phyloP scores from a whole-genome alignment of 2,113 vertebrate genomes.

The Vombatus ursinus region DNA sequence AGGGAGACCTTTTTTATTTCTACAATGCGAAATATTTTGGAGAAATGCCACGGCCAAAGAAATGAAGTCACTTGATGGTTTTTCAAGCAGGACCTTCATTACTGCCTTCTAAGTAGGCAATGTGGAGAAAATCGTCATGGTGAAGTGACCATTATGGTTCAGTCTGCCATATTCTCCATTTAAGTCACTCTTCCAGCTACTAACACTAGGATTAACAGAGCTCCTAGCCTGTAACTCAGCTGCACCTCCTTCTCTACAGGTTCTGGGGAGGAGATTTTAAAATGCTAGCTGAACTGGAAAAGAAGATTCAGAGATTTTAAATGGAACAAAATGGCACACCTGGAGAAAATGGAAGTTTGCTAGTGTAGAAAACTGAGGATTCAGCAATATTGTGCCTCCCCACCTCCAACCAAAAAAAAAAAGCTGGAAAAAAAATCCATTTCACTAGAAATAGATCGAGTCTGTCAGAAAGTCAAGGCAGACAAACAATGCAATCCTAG shows the following conservation, averaged over 20 bases:
- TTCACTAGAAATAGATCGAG: fast-evolving
- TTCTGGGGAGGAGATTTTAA: neutral
- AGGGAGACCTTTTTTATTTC: neutral
- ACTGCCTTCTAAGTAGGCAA: neutral
- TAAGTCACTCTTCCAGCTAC: neutral
- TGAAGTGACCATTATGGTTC: neutral
- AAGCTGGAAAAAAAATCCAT: neutral
- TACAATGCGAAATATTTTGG: fast-evolving
- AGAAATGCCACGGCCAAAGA: neutral
- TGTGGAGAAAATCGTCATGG: neutral
- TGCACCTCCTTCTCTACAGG: neutral
- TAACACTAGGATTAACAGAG: neutral
- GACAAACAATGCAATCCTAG: neutral
- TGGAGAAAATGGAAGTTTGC: fast-evolving
- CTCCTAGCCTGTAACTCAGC: neutral
- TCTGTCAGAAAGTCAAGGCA: fast-evolving
- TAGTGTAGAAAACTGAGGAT: fast-evolving
- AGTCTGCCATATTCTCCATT: neutral
- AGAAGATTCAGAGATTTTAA: neutral
- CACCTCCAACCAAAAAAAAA: neutral
- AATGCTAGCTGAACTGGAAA: neutral
- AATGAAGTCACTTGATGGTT: neutral
- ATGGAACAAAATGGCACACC: neutral
- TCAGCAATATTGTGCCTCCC: neutral
- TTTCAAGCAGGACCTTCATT: neutral